These are phyloP conservation scores for Troides oblongomaculatus DNA, from an alignment of 2,888 invertebrate genomes.

Conservation along the genomic window DNA sequence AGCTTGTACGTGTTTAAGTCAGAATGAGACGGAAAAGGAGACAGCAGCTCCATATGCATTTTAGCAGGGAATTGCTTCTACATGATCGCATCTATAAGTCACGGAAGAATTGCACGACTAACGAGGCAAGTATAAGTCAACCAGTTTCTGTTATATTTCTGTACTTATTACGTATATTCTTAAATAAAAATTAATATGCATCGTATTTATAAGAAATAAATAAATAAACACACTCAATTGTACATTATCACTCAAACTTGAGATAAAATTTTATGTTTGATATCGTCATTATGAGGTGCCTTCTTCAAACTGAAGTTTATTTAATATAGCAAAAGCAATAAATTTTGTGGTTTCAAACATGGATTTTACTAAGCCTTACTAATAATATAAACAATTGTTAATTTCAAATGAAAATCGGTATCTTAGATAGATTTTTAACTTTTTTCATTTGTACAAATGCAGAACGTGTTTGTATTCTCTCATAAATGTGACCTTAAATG, in stretches of 20 bases:
- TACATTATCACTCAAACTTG: too few species aligned
- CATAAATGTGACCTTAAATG: conserved; percentile 8
- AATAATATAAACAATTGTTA: too few species aligned
- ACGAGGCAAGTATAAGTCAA: conserved; percentile 41
- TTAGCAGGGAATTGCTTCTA: conserved; percentile 37
- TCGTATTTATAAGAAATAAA: too few species aligned
- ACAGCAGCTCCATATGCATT: conserved; percentile 23
- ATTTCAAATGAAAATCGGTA: too few species aligned
- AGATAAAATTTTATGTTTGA: too few species aligned
- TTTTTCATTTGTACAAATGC: not conserved
- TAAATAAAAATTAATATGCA: not conserved
- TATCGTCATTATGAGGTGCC: too few species aligned
- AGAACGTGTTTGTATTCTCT: not conserved
- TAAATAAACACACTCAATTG: too few species aligned
- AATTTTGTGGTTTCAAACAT: too few species aligned
- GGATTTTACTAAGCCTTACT: too few species aligned
- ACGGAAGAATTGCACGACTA: conserved; percentile 39
- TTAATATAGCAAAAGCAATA: too few species aligned
- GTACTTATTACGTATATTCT: conserved; percentile 30
- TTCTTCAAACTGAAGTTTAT: too few species aligned
- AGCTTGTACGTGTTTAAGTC: not conserved
- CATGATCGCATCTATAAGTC: conserved; percentile 39
- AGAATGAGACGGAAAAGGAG: conserved; percentile 3
- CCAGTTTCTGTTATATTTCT: conserved; percentile 38
- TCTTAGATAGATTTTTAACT: too few species aligned